A percentile compares a stretch with the other conserved stretches of the same genome.
Evolutionary conservation across 2,888 invertebrate genomes (phyloP).

Genomic region (Microdon myrmicae): DNA sequence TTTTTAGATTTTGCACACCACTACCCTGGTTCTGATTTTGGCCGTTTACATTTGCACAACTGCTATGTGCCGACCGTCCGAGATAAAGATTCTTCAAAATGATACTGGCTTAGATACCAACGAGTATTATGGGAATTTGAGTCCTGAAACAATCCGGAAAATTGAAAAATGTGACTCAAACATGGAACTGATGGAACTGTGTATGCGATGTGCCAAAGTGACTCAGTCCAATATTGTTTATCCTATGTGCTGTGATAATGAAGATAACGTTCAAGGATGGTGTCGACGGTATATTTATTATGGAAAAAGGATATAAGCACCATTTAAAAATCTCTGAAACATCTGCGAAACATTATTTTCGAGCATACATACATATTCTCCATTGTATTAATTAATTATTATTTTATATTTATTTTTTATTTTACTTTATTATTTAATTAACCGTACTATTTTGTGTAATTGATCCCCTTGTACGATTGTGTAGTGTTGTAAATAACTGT

Average conservation of each 20-base stretch:
- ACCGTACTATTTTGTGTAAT: no score
- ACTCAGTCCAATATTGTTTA: conserved; percentile 69
- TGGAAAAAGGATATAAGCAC: conserved; percentile 56
- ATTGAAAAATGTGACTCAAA: conserved; percentile 61
- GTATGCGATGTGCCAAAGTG: conserved; percentile 70
- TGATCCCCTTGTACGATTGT: no score
- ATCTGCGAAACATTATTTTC: neutral
- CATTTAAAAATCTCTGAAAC: neutral
- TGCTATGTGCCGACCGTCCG: conserved; percentile 34
- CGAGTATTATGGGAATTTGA: conserved; percentile 60
- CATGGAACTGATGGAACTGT: conserved; percentile 64
- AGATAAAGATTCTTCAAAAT: conserved; percentile 10
- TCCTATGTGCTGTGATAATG: conserved; percentile 70
- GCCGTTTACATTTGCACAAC: conserved; percentile 11
- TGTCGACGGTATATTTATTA: conserved; percentile 69
- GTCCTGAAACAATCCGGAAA: conserved; percentile 60
- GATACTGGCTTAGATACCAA: conserved; percentile 53
- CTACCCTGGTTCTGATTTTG: conserved; percentile 6
- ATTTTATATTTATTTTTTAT: conserved; percentile 32
- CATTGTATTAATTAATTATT: conserved; percentile 22
- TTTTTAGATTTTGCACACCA: conserved; percentile 25
- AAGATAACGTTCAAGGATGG: conserved; percentile 68
- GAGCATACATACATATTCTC: neutral
- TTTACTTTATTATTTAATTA: conserved; percentile 23
- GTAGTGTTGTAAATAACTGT: no score